Evolutionary conservation across 2,888 invertebrate species (phyloP).

Genomic region (Polymixis lichenea): DNA sequence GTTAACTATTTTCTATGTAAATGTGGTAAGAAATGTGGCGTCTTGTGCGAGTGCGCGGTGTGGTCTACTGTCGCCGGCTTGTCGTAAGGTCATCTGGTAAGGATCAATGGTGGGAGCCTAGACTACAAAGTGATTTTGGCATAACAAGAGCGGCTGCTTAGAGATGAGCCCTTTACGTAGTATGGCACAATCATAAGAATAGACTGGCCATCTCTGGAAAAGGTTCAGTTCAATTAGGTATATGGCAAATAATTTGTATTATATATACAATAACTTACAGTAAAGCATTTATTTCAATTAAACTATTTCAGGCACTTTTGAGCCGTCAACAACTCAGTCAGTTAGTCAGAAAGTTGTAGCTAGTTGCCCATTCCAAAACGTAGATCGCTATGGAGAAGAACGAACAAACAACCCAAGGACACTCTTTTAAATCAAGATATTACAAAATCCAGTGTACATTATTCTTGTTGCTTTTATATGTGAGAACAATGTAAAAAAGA

Average conservation of each 20-base stretch:
- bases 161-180: background rate
- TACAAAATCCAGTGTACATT: too few relatives aligned
- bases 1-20: conserved; percentile 41
- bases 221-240: background rate
- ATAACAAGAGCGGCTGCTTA: background rate
- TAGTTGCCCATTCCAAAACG: too few relatives aligned
- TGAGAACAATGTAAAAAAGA: too few relatives aligned
- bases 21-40: conserved; percentile 46
- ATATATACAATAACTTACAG: too few relatives aligned
- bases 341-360: too few relatives aligned
- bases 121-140: conserved; percentile 21
- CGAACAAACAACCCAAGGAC: too few relatives aligned
- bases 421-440: too few relatives aligned
- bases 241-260: background rate
- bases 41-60: conserved; percentile 37
- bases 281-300: too few relatives aligned
- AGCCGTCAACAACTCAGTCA: too few relatives aligned
- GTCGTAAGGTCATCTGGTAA: conserved; percentile 23
- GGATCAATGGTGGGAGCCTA: background rate
- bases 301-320: too few relatives aligned
- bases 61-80: conserved; percentile 33
- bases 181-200: background rate
- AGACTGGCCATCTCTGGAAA: background rate
- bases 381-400: too few relatives aligned
- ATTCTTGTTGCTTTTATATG: too few relatives aligned